phyloP scores from a whole-genome alignment of 2,113 vertebrate species.

The Corythaixoides concolor region DNA sequence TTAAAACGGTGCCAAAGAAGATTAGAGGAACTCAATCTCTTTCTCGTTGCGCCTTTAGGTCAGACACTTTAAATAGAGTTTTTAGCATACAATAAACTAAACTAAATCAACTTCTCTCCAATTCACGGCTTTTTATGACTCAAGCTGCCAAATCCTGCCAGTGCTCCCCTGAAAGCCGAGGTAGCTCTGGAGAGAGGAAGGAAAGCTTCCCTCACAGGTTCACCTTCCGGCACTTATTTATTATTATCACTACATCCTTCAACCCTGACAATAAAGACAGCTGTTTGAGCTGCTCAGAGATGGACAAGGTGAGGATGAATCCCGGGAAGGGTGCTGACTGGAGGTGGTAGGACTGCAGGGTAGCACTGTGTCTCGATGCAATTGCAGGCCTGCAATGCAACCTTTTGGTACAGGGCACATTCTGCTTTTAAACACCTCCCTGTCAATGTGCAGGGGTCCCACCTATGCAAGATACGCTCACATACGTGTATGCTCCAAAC shows the following conservation, averaged over 20 bases:
- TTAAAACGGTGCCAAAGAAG: neutral
- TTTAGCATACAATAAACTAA: neutral
- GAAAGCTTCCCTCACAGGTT: neutral
- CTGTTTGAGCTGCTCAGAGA: neutral
- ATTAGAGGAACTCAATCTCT: neutral
- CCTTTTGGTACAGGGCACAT: neutral
- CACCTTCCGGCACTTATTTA: neutral
- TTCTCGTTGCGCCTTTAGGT: neutral
- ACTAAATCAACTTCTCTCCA: neutral
- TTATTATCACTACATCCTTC: rapidly evolving
- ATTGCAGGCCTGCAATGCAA: neutral
- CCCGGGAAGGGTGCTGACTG: neutral
- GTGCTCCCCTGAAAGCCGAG: neutral
- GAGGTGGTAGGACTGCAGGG: neutral
- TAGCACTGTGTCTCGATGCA: neutral
- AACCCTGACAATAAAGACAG: neutral
- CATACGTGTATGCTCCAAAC: neutral
- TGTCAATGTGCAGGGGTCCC: neutral
- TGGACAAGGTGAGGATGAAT: neutral
- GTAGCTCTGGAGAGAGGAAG: neutral
- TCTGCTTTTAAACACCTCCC: neutral
- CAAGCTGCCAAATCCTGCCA: neutral
- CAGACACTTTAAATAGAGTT: neutral
- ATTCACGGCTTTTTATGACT: neutral
- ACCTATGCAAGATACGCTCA: neutral